A percentile compares a stretch with the other conserved stretches of the same genome.
Conservation (phyloP, 2,797 vertebrate genomes). For the Aotus griseimembra region DNA sequence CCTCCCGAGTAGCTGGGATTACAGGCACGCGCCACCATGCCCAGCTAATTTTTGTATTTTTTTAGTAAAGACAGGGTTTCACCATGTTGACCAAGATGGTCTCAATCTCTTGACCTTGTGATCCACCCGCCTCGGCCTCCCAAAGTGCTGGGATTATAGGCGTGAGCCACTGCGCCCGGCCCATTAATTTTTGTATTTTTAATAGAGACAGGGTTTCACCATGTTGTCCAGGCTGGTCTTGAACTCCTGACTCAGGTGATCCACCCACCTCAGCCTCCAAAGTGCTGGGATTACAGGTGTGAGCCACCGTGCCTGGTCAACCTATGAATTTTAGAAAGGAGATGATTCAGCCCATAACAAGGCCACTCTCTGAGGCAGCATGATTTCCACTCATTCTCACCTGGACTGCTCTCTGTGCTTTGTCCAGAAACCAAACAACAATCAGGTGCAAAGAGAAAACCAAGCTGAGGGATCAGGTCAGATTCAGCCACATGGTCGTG, state of each 20-base stretch:
- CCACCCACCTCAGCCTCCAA: background rate
- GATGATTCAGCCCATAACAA: background rate
- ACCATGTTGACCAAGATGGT: no score
- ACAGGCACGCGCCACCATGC: no score
- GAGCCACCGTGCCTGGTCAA: background rate
- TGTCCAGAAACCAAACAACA: background rate
- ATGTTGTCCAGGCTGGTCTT: background rate
- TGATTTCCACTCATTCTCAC: background rate
- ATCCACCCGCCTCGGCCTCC: no score
- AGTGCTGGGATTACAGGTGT: background rate
- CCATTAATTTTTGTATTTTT: background rate
- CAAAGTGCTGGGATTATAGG: no score
- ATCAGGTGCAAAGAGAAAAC: background rate
- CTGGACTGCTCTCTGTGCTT: background rate
- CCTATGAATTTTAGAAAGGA: background rate
- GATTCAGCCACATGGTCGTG: background rate
- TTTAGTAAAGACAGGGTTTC: no score
- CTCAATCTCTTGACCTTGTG: no score
- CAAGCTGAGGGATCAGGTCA: background rate
- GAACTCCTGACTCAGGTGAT: background rate
- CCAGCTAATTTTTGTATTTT: no score
- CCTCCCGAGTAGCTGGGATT: no score
- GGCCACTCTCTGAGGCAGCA: rapidly evolving
- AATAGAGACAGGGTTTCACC: background rate
- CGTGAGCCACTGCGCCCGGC: no score